phyloP scores from a whole-genome alignment of 2,113 vertebrate species.

The Octodon degus region DNA sequence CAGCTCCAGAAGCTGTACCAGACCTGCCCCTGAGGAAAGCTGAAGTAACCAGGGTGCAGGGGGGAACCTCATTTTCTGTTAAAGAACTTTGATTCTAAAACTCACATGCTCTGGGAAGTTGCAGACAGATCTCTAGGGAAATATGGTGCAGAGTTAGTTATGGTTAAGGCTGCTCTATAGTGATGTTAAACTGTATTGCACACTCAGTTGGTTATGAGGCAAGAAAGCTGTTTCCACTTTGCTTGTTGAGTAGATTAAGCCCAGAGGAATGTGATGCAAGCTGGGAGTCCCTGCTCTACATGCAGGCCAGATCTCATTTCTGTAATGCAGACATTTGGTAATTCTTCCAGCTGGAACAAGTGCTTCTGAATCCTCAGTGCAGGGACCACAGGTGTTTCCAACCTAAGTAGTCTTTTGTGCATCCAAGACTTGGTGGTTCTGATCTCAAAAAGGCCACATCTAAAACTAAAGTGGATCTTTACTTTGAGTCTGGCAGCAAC shows the following conservation, averaged over 20 bases:
- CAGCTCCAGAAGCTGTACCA: no score
- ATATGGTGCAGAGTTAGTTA: rapidly evolving
- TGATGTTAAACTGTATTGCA: rapidly evolving
- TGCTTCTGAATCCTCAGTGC: not conserved
- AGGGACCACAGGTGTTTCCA: not conserved
- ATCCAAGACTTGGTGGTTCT: not conserved
- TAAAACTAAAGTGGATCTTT: not conserved
- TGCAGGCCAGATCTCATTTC: not conserved
- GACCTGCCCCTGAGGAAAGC: no score
- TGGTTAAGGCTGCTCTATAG: not conserved
- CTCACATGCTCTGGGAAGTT: not conserved
- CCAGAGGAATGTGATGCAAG: not conserved
- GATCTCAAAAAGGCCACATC: not conserved
- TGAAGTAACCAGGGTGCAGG: no score
- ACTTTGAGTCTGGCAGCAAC: not conserved
- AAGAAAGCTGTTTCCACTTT: constrained; percentile 62
- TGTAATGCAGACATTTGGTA: not conserved
- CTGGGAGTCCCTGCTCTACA: not conserved
- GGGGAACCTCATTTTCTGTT: not conserved
- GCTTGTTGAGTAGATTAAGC: constrained; percentile 15
- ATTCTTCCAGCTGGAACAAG: not conserved
- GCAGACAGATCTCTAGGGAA: not conserved
- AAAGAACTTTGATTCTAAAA: not conserved
- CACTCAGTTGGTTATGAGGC: not conserved
- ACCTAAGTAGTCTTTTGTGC: not conserved